Conservation (phyloP, 2,888 invertebrate genomes). For the Spodoptera exigua region DNA sequence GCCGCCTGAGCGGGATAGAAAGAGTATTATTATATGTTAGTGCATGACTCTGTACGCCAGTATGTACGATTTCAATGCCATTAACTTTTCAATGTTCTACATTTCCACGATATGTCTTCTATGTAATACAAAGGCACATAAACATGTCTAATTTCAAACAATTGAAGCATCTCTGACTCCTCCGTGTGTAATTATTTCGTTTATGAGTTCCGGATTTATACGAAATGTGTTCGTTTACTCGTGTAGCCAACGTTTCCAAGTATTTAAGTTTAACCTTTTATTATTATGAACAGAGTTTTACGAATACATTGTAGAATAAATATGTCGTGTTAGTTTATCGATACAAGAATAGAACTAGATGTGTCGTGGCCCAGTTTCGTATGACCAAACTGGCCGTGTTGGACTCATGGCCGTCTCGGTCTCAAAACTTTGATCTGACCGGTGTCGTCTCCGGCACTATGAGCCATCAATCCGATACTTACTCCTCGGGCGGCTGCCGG, state of each 20-base stretch:
- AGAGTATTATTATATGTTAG: slow-evolving; percentile 64
- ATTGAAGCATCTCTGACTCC: slow-evolving; percentile 65
- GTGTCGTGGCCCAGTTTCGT: slow-evolving; percentile 78
- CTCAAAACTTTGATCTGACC: slow-evolving; percentile 76
- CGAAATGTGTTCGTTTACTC: slow-evolving; percentile 46
- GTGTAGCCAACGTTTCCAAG: slow-evolving; percentile 49
- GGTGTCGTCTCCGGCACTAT: slow-evolving; percentile 63
- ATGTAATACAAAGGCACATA: slow-evolving; percentile 44
- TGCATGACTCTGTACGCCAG: slow-evolving; percentile 37
- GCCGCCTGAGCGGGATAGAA: slow-evolving; percentile 72
- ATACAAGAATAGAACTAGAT: slow-evolving; percentile 79
- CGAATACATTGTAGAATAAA: slow-evolving; percentile 78
- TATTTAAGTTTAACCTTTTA: slow-evolving; percentile 49
- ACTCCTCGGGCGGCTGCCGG: slow-evolving; percentile 60
- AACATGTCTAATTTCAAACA: slow-evolving; percentile 63
- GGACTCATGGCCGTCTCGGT: slow-evolving; percentile 71
- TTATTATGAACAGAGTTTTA: slow-evolving; percentile 64
- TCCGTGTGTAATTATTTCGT: slow-evolving; percentile 65
- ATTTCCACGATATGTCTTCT: slow-evolving; percentile 19
- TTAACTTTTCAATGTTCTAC: slow-evolving; percentile 54
- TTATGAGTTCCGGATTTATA: slow-evolving; percentile 72
- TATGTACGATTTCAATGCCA: slow-evolving; percentile 65
- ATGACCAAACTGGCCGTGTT: slow-evolving; percentile 70
- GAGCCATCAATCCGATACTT: slow-evolving; percentile 63
- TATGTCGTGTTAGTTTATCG: slow-evolving; percentile 78